Evolutionary conservation across 2,113 vertebrate species (phyloP), one percentile per base, ranked within the genome.

Genomic region (Gymnocephalus cernua): DNA sequence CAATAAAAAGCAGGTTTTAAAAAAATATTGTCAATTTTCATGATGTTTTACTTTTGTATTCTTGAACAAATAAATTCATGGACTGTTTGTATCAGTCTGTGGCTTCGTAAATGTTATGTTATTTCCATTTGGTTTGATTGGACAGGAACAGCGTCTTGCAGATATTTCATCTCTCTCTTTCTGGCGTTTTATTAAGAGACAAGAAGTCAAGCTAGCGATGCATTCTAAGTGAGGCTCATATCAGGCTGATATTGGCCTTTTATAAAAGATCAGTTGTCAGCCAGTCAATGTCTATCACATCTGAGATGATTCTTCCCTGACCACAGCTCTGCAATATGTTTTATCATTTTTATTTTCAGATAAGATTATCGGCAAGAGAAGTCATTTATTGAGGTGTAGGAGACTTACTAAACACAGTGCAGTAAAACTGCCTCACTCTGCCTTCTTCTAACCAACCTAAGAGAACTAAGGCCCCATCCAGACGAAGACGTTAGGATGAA

Each of bases 201-300:
- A 67, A 29, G 35, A 71, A 56, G 19, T 47, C 58, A 48, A 58
- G 41, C 51, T 27, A n/a, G 38, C 10, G 48, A 53, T 59, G 69
- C 27, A 29, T 68, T 51, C 13, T 29, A 56, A 27, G 10, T 18
- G 7, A 70, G 66, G 23, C 50, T 41, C n/a, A 10, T 15, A 62
- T 70, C n/a, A 58, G 53, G 23, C 35, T 41, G 54, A 61, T 25
- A 51, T 16, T 21, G 27, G n/a, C 16, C 15, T 50, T 67, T 67
- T 14, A 15, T 53, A 48, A 82, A 75, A 19, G 27, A 47, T 27
- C 57, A 29, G 5, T 23, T 53, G 16, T 16, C 1, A 1, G 27
- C 18, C 53, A 8, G 19, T 45, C 21, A 57, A 8, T 27, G 47
- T 44, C 5, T 1, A 12, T 32, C 3, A 44, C 44, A 38, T 61